Conservation (phyloP, 37 sponge, comb jelly and placozoan genomes). For the Crambe crambe region DNA sequence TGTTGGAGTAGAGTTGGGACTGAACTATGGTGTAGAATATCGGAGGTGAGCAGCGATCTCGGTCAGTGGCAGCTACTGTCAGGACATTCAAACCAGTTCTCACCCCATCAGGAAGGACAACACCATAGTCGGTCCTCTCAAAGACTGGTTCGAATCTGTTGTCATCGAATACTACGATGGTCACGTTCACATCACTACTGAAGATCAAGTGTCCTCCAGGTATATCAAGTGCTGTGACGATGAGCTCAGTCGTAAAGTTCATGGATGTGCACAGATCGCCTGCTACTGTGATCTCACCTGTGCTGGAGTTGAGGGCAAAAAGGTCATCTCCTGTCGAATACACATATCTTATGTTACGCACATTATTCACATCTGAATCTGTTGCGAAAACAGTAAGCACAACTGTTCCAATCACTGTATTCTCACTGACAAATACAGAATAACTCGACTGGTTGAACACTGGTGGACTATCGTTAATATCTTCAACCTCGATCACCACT, state of each 20-base stretch:
- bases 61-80: slow-evolving; percentile 50
- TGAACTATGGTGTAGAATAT: slow-evolving; percentile 23
- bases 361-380: slow-evolving; percentile 29
- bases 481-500: slow-evolving; percentile 45
- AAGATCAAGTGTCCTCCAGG: slow-evolving; percentile 26
- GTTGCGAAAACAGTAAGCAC: slow-evolving; percentile 35
- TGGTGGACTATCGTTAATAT: slow-evolving; percentile 79
- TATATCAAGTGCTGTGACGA: slow-evolving; percentile 35
- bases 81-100: slow-evolving; percentile 6
- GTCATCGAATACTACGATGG: slow-evolving; percentile 48
- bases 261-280: slow-evolving; percentile 5
- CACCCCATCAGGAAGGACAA: slow-evolving; percentile 20
- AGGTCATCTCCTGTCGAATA: neutral
- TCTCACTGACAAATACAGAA: slow-evolving; percentile 30
- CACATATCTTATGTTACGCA: neutral
- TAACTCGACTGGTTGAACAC: slow-evolving; percentile 25
- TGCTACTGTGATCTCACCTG: slow-evolving; percentile 41
- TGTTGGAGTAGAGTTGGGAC: neutral
- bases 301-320: slow-evolving; percentile 31
- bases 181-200: slow-evolving; percentile 25
- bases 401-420: slow-evolving; percentile 11
- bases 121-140: slow-evolving; percentile 6
- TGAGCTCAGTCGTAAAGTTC: slow-evolving; percentile 9
- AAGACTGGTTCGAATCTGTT: slow-evolving; percentile 62
- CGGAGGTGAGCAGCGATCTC: slow-evolving; percentile 64